Conservation (phyloP, 2,797 vertebrate genomes). For the Eulemur rubriventer region DNA sequence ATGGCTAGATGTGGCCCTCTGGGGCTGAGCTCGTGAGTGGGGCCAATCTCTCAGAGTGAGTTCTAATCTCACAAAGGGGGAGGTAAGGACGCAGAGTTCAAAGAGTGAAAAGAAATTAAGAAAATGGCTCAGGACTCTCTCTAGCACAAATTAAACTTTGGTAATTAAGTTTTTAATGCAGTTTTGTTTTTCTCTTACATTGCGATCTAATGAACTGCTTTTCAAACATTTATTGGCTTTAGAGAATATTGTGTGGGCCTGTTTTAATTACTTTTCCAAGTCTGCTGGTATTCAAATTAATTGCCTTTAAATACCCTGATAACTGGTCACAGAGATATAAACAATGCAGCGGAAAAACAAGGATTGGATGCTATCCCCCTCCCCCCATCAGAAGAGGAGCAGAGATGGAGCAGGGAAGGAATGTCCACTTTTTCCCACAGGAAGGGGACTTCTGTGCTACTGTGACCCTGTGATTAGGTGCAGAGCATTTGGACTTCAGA, state of each 20-base stretch:
- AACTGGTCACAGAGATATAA: not conserved
- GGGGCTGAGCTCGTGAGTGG: not conserved
- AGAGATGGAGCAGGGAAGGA: not conserved
- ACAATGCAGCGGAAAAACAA: not conserved
- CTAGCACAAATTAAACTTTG: slow-evolving; percentile 32
- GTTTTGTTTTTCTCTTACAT: not conserved
- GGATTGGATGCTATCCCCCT: no score
- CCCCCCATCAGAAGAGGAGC: not conserved
- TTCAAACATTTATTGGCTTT: slow-evolving; percentile 35
- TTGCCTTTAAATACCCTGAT: not conserved
- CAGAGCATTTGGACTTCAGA: not conserved
- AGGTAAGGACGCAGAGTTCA: not conserved
- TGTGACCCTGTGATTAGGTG: not conserved
- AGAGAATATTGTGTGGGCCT: not conserved
- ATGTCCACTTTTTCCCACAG: no score
- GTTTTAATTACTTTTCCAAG: slow-evolving; percentile 3
- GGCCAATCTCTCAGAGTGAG: not conserved
- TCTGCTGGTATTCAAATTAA: slow-evolving; percentile 19
- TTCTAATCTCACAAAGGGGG: not conserved
- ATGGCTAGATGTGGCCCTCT: no score
- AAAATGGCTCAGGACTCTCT: not conserved
- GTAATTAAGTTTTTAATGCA: slow-evolving; percentile 5
- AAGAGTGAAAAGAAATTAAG: not conserved
- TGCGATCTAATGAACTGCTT: not conserved
- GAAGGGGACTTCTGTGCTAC: not conserved